phyloP scores from a whole-genome alignment of 2,113 vertebrate genomes.

The Protomyctophum bolini region DNA sequence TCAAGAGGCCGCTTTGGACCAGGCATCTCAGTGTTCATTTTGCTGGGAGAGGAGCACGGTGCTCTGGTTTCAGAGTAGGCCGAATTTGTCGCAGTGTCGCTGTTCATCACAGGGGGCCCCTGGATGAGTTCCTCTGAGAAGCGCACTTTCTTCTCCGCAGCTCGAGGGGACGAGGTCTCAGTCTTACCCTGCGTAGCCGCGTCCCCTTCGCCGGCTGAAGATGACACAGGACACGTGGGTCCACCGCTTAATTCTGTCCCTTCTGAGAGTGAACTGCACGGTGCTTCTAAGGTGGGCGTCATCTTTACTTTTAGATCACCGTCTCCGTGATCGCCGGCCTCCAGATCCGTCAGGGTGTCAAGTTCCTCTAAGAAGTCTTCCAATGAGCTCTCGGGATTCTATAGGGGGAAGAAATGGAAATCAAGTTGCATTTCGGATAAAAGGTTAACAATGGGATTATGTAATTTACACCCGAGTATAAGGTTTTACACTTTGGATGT shows the following conservation, averaged over 20 bases:
- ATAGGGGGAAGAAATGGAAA: constrained; percentile 12
- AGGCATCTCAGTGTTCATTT: constrained; percentile 19
- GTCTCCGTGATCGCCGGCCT: constrained; percentile 53
- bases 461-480: neutral
- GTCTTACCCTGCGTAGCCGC: constrained; percentile 16
- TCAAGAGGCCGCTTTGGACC: constrained; percentile 15
- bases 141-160: constrained; percentile 75
- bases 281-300: constrained; percentile 13
- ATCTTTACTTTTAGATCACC: constrained; percentile 39
- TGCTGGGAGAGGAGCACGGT: constrained; percentile 40
- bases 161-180: constrained; percentile 31
- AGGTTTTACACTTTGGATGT: neutral
- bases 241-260: neutral
- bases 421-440: neutral
- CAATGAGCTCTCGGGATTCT: constrained; percentile 67
- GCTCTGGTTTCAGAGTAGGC: constrained; percentile 43
- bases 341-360: constrained; percentile 67
- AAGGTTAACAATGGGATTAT: neutral
- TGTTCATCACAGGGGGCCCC: constrained; percentile 29
- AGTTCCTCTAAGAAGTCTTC: constrained; percentile 80
- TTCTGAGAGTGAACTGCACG: neutral
- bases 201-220: constrained; percentile 26
- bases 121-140: constrained; percentile 73
- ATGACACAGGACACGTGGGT: neutral
- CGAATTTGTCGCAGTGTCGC: constrained; percentile 26